phyloP scores from a whole-genome alignment of 2,113 vertebrate species.

The Embiotoca jacksoni region DNA sequence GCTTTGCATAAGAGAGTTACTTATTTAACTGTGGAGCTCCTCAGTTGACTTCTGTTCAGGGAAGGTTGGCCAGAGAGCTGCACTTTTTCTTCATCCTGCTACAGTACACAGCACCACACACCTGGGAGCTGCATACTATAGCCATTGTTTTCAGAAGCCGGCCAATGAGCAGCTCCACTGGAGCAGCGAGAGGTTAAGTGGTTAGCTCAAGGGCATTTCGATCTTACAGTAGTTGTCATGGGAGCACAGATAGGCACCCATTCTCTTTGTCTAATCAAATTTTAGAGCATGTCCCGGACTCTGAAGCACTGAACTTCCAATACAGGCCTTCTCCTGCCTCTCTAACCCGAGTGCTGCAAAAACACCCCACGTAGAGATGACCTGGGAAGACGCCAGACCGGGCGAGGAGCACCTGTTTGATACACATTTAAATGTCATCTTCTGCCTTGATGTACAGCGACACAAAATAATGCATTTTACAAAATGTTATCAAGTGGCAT shows the following conservation, averaged over 20 bases:
- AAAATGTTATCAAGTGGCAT: no score
- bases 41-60: slow-evolving; percentile 30
- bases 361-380: not conserved
- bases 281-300: slow-evolving; percentile 8
- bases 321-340: not conserved
- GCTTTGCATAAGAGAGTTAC: not conserved
- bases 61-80: slow-evolving; percentile 1
- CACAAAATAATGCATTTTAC: not conserved
- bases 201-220: slow-evolving; percentile 61
- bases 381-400: not conserved
- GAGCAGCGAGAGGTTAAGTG: slow-evolving; percentile 60
- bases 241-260: slow-evolving; percentile 7
- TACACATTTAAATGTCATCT: slow-evolving; percentile 14
- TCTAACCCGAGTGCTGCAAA: slow-evolving; percentile 8
- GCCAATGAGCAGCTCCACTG: slow-evolving; percentile 63
- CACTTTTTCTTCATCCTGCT: slow-evolving; percentile 20
- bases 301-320: slow-evolving; percentile 21
- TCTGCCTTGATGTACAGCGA: not conserved
- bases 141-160: slow-evolving; percentile 49
- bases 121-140: slow-evolving; percentile 13
- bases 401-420: not conserved
- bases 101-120: slow-evolving; percentile 7
- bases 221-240: slow-evolving; percentile 29
- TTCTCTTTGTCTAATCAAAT: slow-evolving; percentile 47
- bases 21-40: not conserved